Evolutionary conservation across 2,888 invertebrate species (phyloP).

Genomic region (Pherbina coryleti): DNA sequence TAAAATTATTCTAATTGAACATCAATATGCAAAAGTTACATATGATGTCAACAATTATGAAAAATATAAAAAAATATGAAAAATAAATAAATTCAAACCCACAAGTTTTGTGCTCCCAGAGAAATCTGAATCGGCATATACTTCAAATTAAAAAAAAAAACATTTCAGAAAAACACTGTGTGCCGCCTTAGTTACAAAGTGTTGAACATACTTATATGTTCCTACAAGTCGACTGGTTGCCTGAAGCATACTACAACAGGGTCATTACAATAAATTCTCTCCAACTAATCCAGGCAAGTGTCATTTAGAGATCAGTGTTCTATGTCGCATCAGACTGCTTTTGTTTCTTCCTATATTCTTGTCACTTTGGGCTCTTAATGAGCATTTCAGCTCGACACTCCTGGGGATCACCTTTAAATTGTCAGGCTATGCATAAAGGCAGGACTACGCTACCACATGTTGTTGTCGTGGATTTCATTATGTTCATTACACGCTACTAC

Average conservation of each 20-base stretch:
- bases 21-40: too few relatives aligned
- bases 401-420: conserved; percentile 11
- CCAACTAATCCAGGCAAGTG: conserved; percentile 47
- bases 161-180: too few relatives aligned
- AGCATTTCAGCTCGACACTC: conserved; percentile 58
- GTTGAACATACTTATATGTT: too few relatives aligned
- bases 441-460: conserved; percentile 14
- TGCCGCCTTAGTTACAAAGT: too few relatives aligned
- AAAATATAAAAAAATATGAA: too few relatives aligned
- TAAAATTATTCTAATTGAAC: too few relatives aligned
- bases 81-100: too few relatives aligned
- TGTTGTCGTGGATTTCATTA: conserved; percentile 31
- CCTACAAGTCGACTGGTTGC: not conserved
- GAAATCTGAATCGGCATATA: too few relatives aligned
- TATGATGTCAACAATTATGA: too few relatives aligned
- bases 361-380: conserved; percentile 61
- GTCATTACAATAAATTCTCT: conserved; percentile 65
- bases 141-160: too few relatives aligned
- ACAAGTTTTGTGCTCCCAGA: too few relatives aligned
- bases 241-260: conserved; percentile 44
- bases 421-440: not conserved
- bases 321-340: not conserved
- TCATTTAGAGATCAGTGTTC: not conserved
- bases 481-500: not conserved
- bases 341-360: conserved; percentile 36